Conservation (phyloP, 1,140 invertebrate genomes). For the Rhopalosiphum padi region DNA sequence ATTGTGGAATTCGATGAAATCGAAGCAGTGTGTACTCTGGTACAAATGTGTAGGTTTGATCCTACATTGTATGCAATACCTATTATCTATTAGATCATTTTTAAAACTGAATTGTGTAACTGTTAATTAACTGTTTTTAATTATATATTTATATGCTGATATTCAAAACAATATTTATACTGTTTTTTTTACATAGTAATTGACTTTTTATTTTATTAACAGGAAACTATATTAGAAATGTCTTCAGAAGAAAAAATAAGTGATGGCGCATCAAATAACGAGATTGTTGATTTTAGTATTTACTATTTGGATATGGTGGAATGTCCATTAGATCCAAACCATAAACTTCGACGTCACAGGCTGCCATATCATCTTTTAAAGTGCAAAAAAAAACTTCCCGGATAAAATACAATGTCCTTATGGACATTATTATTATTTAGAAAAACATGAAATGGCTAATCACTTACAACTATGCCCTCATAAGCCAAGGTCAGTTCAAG, state of each 20-base stretch:
- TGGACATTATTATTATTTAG: slow-evolving; percentile 33
- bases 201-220: neutral
- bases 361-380: slow-evolving; percentile 30
- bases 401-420: slow-evolving; percentile 28
- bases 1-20: neutral
- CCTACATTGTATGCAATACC: no score
- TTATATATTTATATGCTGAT: no score
- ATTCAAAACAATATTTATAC: neutral
- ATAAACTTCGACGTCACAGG: slow-evolving; percentile 33
- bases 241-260: neutral
- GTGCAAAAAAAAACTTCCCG: slow-evolving; percentile 32
- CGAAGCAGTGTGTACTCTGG: neutral
- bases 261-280: neutral
- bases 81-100: no score
- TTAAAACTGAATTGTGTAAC: no score
- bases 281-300: slow-evolving; percentile 38
- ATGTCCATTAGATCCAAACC: slow-evolving; percentile 41
- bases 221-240: neutral
- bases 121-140: no score
- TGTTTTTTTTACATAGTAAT: neutral
- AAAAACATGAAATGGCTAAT: slow-evolving; percentile 36
- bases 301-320: slow-evolving; percentile 41
- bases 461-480: slow-evolving; percentile 18
- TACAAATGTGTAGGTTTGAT: neutral
- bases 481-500: neutral